phyloP scores from a whole-genome alignment of 2,797 vertebrate species.

The Coregonus suidteri region DNA sequence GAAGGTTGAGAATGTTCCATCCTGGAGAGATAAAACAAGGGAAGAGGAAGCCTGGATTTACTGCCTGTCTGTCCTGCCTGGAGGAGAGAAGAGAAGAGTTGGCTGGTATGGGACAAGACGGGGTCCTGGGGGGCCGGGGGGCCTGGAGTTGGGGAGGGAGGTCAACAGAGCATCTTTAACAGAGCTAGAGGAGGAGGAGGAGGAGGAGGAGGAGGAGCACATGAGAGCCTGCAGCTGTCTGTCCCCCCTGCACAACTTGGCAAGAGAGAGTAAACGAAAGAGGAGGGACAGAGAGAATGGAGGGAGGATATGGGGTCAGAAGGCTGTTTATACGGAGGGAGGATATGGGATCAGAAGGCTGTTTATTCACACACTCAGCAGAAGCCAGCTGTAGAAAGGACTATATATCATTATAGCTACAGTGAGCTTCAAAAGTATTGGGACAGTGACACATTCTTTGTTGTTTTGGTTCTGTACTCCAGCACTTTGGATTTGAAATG shows the following conservation, averaged over 20 bases:
- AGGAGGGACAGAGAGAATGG: slow-evolving; percentile 39
- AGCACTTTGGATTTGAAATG: no score
- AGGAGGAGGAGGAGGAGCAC: slow-evolving; percentile 47
- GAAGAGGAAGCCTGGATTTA: slow-evolving; percentile 54
- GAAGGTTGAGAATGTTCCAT: slow-evolving; percentile 32
- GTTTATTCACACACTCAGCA: neutral
- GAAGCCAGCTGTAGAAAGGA: neutral
- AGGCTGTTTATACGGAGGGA: neutral
- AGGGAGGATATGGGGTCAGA: slow-evolving; percentile 12
- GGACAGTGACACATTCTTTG: no score
- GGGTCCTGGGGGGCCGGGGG: slow-evolving; percentile 38
- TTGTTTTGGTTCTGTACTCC: no score
- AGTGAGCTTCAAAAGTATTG: no score
- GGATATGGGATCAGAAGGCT: slow-evolving; percentile 9
- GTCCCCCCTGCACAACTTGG: slow-evolving; percentile 60
- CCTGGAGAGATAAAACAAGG: slow-evolving; percentile 46
- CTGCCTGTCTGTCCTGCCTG: slow-evolving; percentile 29
- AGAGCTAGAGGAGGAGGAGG: slow-evolving; percentile 11
- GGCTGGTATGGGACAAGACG: slow-evolving; percentile 61
- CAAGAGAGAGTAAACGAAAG: slow-evolving; percentile 27
- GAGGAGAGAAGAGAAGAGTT: slow-evolving; percentile 46
- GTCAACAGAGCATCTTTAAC: slow-evolving; percentile 35
- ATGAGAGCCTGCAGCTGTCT: slow-evolving; percentile 71
- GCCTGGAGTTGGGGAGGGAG: slow-evolving; percentile 55
- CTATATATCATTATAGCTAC: neutral